Evolutionary conservation across 2,888 invertebrate species (phyloP).

Genomic region (Pimpla rufipes): DNA sequence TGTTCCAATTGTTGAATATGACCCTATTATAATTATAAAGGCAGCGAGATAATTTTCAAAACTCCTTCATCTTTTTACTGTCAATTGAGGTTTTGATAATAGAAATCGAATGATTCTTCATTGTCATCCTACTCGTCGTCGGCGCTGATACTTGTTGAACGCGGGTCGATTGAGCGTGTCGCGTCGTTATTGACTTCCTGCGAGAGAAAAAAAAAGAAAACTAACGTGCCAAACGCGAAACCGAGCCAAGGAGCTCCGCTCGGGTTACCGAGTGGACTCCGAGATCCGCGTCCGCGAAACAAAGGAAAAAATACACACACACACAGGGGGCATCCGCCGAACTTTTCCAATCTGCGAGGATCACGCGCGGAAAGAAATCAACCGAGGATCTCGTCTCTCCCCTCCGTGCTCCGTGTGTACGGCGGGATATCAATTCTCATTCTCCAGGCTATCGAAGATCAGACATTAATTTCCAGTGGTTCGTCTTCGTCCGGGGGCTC

Average conservation of each 20-base stretch:
- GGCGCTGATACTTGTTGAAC: constrained; percentile 23
- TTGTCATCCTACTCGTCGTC: background rate
- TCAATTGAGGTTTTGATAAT: background rate
- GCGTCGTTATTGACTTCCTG: constrained; percentile 49
- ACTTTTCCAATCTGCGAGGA: constrained; percentile 80
- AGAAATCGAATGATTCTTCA: background rate
- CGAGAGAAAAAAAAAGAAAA: constrained; percentile 32
- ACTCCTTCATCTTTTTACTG: background rate
- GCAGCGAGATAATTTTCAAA: too few relatives aligned
- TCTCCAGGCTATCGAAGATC: constrained; percentile 46
- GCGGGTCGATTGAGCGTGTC: constrained; percentile 32
- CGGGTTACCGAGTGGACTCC: background rate
- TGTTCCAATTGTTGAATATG: too few relatives aligned
- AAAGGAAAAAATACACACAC: constrained; percentile 42
- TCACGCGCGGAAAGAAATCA: constrained; percentile 78
- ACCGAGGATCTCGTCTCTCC: constrained; percentile 72
- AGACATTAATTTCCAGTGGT: constrained; percentile 60
- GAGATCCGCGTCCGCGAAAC: constrained; percentile 39
- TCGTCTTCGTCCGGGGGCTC: constrained; percentile 39
- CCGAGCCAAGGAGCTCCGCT: constrained; percentile 9
- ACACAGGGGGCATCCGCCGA: constrained; percentile 60
- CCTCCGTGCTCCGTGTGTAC: background rate
- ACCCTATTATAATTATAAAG: too few relatives aligned
- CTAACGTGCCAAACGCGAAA: constrained; percentile 45
- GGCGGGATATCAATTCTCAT: constrained; percentile 58